Evolutionary conservation across 2,888 invertebrate genomes (phyloP).

Genomic region (Lymantria monacha): DNA sequence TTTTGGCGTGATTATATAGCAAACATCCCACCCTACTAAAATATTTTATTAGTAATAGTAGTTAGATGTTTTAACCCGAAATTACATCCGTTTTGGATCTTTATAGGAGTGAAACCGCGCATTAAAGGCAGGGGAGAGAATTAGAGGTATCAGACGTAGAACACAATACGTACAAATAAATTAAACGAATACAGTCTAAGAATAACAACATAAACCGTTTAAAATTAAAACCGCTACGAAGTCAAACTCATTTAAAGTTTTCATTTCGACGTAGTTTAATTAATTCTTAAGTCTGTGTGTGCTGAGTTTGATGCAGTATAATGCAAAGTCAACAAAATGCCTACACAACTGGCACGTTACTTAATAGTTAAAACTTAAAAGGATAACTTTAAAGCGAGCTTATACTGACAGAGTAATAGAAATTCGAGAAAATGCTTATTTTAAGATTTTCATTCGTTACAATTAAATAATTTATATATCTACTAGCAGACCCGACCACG

Average conservation of each 20-base stretch:
- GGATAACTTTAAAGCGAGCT: neutral
- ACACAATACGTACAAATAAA: conserved; percentile 7
- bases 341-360: conserved; percentile 9
- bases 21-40: too few relatives aligned
- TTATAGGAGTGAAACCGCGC: too few relatives aligned
- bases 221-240: conserved; percentile 29
- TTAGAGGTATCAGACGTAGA: neutral
- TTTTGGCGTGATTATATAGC: too few relatives aligned
- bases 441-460: too few relatives aligned
- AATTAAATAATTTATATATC: too few relatives aligned
- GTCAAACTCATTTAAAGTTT: conserved; percentile 43
- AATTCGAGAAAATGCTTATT: too few relatives aligned
- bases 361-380: conserved; percentile 3
- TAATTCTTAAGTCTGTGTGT: conserved; percentile 45
- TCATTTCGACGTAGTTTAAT: conserved; percentile 50
- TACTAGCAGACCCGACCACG: too few relatives aligned
- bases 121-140: too few relatives aligned
- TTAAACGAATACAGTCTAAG: conserved; percentile 10
- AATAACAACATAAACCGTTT: conserved; percentile 16
- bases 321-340: conserved; percentile 18
- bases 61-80: too few relatives aligned
- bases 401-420: too few relatives aligned
- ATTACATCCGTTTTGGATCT: too few relatives aligned
- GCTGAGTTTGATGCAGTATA: conserved; percentile 28
- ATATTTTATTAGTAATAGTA: too few relatives aligned